Base-by-base conservation (phyloP, 2,797 vertebrate species). In the Diglossa cyanea region DNA sequence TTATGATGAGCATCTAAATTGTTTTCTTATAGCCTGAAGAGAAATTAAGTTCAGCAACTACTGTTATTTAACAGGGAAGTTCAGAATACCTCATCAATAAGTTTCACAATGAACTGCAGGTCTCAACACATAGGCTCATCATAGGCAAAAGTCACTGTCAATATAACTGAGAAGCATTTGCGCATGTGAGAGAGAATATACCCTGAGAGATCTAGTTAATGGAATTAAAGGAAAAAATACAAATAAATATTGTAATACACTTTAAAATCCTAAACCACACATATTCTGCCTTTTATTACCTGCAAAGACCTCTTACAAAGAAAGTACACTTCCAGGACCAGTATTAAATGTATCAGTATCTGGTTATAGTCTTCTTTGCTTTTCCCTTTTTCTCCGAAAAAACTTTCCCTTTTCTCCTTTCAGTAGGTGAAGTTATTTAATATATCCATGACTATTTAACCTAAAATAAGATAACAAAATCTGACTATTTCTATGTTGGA, bases 401-500 rank as follows among this genome's bases (percentile, higher is more conserved):
- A 50, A 33, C 23, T 55, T 68, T 82, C 2, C 0, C 28, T 70
- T 91, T 40, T 7, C 17, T 61, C 17, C 10, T 81, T 93, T 87
- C 14, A 57, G 31, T 19, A 76, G 23, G 12, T 51, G 23, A 57
- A 62, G 21, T 24, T 13, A 66, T 78, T 84, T 55, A 60, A 50
- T n/a, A 31, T 20, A 74, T 79, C 61, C 62, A 68, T 40, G 10
- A 73, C 40, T 58, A 80, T 45, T 93, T 73, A 18, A 60, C n/a
- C 62, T 57, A 54, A 79, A 89, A 62, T 66, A 70, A 68, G 17
- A 31, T 23, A 58, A 40, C 1, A 54, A 80, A 66, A 75, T 35
- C 5, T 48, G 17, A 55, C 2, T 35, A 6, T 14, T 78, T 75
- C 31, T 66, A 8, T 0, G 0, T 10, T 89, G 7, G 21, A 42